Evolutionary conservation across 1,140 invertebrate species (phyloP), one percentile per base, ranked within the genome.

Genomic region (Asobara japonica): DNA sequence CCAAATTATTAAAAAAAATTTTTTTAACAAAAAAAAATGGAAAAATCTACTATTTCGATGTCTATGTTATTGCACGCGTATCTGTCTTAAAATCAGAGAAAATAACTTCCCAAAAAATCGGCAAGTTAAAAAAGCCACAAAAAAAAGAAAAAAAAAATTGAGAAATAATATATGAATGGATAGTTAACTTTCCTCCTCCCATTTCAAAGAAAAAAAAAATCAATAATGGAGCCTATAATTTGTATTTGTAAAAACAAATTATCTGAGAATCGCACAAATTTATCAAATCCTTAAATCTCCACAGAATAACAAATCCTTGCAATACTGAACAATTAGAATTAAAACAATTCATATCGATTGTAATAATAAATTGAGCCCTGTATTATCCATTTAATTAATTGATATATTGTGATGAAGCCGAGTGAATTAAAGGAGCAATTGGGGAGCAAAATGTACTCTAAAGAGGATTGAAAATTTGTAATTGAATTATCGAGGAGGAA

Each of bases 1-100:
- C n/a, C n/a, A n/a, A n/a, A n/a, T n/a, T n/a, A n/a, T n/a, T n/a
- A n/a, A n/a, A n/a, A n/a, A n/a, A n/a, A n/a, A n/a, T n/a, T n/a
- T n/a, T n/a, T n/a, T 56, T 3, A 1, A 27, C 6, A 2, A 16
- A 45, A 3, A 13, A 2, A 16, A 5, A 45, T 13, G 41, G 6
- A 51, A 56, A 56, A 56, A 22, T 56, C 51, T 56, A 56, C 4
- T 56, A 18, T 56, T 56, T 56, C 51, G 22, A 56, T 56, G 51
- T 56, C 51, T 56, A 56, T 56, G 51, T 56, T 25, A 56, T 56
- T 22, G 22, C 51, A 56, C 51, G 51, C 51, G 51, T 56, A 56
- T 25, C 51, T 56, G 51, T 56, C 51, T 56, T 56, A 5, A 56
- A 4, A 56, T n/a, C n/a, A n/a, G n/a, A n/a, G n/a, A n/a, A n/a